Evolutionary conservation across 2,113 vertebrate genomes (phyloP), one percentile per base, ranked within the genome.

Genomic region (Craseonycteris thonglongyai): DNA sequence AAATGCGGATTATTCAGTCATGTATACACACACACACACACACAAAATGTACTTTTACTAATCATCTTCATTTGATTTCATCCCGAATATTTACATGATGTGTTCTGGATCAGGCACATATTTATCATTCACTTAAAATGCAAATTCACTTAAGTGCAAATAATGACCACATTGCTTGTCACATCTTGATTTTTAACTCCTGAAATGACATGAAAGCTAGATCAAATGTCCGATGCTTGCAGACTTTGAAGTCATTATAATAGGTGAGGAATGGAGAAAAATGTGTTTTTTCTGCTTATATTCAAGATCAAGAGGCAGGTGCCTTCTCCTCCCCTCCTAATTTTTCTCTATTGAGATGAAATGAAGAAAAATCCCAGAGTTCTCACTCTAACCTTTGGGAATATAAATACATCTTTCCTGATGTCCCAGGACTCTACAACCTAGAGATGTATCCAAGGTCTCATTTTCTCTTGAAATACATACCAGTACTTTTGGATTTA

Each of bases 1-100:
- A n/a, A 49, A 98, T 96, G 76, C 92, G 95, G 56, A 72, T 68
- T 97, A 56, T 16, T 90, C 42, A 98, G 87, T 78, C 89, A 58
- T 40, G 98, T 98, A 94, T 98, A 98, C 98, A 99, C 28, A 74
- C 98, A 98, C 98, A 99, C 8, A 59, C 54, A 59, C 35, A 59
- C 59, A 95, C 98, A 98, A 98, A 99, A 45, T 91, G 6, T n/a
- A 35, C 5, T 85, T 95, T 79, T 83, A 75, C 65, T 88, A 88
- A 61, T 69, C 30, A 80, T 88, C 13, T 86, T 93, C 82, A 84
- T 83, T 51, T 87, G 63, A 82, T 90, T 92, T 93, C 38, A 68
- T 78, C 21, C 54, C 88, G 49, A 95, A 88, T 63, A 30, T 6
- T 78, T 51, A 87, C 21, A 49, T 71, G 19, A 47, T 42, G 8